Percentiles rank a stretch among this genome's conserved stretches.
Conservation (phyloP, 2,888 invertebrate genomes). For the Drosophila nr. perissopoda region DNA sequence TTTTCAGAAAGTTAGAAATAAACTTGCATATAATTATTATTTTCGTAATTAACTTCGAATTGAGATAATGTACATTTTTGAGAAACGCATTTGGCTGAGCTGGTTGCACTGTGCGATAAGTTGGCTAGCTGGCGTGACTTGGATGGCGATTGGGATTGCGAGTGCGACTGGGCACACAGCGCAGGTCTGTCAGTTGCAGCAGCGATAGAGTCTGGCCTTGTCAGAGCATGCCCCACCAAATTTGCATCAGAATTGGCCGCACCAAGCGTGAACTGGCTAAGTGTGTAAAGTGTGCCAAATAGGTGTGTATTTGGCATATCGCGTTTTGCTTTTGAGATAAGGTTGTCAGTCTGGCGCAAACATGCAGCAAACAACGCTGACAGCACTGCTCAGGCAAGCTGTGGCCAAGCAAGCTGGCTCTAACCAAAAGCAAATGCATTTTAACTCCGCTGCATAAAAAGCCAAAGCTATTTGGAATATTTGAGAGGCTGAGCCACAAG, state of each 20-base stretch:
- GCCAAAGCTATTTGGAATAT: neutral
- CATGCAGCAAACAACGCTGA: neutral
- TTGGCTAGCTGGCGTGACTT: constrained; percentile 6
- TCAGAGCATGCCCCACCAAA: constrained; percentile 41
- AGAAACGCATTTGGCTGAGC: no score
- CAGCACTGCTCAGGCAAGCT: neutral
- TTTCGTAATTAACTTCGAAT: neutral
- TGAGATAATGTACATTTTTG: neutral
- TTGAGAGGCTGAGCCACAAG: neutral
- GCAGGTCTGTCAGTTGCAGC: constrained; percentile 64
- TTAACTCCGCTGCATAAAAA: neutral
- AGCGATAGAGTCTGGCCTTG: constrained; percentile 35
- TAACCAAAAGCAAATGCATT: neutral
- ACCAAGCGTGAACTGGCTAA: constrained; percentile 8
- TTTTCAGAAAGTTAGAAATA: no score
- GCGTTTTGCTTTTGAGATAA: neutral
- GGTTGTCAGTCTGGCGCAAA: neutral
- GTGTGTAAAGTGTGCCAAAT: constrained; percentile 22
- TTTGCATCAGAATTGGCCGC: constrained; percentile 58
- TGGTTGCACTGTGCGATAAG: constrained; percentile 12
- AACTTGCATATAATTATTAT: no score
- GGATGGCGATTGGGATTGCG: constrained; percentile 7
- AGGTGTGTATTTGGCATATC: constrained; percentile 53
- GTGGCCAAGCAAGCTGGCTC: neutral
- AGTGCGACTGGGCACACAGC: constrained; percentile 14